Base-by-base conservation (phyloP, 2,888 invertebrate species). In the Macropis europaea region DNA sequence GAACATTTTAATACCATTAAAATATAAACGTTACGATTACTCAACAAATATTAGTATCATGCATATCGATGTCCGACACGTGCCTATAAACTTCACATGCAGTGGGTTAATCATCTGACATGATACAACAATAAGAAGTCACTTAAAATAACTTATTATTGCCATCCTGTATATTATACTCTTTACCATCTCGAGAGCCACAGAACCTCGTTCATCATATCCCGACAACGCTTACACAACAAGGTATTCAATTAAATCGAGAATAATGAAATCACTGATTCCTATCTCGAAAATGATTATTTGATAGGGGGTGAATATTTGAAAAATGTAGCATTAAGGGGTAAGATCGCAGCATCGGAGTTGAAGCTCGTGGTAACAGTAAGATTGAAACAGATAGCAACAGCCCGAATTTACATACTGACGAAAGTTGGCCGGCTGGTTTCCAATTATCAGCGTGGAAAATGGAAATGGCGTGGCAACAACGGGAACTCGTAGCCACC, bases 401-500 rank as follows among this genome's bases (percentile, higher is more conserved):
- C 43, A 40, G 56, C 19, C 54, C 45, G 73, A 67, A 73, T 73
- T 73, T 73, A 67, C 73, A 63, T 77, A 71, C 62, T 61, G 53
- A 56, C 69, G 59, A 73, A 63, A 61, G 70, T 79, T 66, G 73
- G 40, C 73, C 69, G 43, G 77, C 69, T 68, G 64, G 73, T 77
- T 79, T 76, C 79, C 80, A 79, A 79, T 79, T 79, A 79, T 79
- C 79, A 76, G 71, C 59, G 74, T 38, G 77, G 80, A 79, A 74
- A 77, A 80, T 79, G 80, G 80, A 77, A 80, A 79, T 70, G 75
- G 68, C 66, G 64, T 34, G 43, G 56, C 64, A 32, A 50, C 43
- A 59, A 26, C 67, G 67, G 73, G n/a, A 74, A 53, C 68, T 32
- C 72, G 59, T 59, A 69, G 68, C 76, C 81, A 67, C 73, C 60